Evolutionary conservation across 35 echinoderm and acorn worm genomes (phyloP).

Genomic region (Apostichopus californicus): DNA sequence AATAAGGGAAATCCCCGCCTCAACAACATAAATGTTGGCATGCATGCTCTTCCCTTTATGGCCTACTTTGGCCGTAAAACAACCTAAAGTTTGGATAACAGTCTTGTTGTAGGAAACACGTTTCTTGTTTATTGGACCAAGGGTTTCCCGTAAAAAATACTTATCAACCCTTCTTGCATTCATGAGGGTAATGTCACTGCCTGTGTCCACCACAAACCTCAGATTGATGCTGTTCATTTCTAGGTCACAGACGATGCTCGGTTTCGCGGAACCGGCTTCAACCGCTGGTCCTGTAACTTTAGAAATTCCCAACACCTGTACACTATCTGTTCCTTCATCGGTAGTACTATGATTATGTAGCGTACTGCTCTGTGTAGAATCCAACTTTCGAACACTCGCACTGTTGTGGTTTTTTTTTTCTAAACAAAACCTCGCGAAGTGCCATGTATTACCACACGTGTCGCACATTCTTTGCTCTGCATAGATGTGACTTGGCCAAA

Average conservation of each 20-base stretch:
- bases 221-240: slow-evolving; percentile 16
- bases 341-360: background rate
- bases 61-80: background rate
- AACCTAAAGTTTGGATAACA: slow-evolving; percentile 21
- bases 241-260: slow-evolving; percentile 32
- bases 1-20: slow-evolving; percentile 27
- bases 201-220: slow-evolving; percentile 63
- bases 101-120: slow-evolving; percentile 16
- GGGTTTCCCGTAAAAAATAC: slow-evolving; percentile 53
- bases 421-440: slow-evolving; percentile 65
- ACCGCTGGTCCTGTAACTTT: background rate
- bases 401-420: background rate
- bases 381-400: background rate
- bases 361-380: background rate
- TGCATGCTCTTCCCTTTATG: background rate
- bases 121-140: background rate
- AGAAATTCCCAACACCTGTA: slow-evolving; percentile 2
- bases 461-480: slow-evolving; percentile 41
- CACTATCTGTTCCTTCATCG: background rate
- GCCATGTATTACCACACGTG: slow-evolving; percentile 58
- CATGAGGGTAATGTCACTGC: slow-evolving; percentile 55
- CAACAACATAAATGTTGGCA: slow-evolving; percentile 19
- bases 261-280: background rate
- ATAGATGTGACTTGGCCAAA: slow-evolving; percentile 36
- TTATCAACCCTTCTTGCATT: slow-evolving; percentile 41